A percentile compares a stretch with the other conserved stretches of the same genome.
Conservation (phyloP, 1,140 invertebrate species). For the Sycophila sp. region DNA sequence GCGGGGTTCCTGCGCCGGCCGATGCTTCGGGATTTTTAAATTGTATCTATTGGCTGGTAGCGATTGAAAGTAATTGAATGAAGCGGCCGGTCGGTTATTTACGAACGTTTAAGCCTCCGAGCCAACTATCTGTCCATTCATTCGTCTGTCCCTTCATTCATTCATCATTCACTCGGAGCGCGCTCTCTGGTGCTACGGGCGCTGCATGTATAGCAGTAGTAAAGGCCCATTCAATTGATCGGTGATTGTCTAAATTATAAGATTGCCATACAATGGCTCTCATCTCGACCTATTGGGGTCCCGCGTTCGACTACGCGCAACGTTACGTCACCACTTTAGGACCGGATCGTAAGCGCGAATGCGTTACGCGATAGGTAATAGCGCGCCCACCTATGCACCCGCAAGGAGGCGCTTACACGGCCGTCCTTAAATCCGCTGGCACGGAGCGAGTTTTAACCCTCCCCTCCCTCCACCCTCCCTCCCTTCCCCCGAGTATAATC, state of each 20-base stretch:
- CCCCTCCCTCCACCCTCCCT: neutral
- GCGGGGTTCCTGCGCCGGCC: conserved; percentile 11
- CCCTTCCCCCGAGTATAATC: conserved; percentile 23
- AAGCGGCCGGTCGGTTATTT: conserved; percentile 64
- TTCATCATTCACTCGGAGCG: conserved; percentile 64
- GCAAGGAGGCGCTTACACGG: conserved; percentile 24
- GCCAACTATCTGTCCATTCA: conserved; percentile 68
- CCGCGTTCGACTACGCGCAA: conserved; percentile 45
- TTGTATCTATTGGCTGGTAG: conserved; percentile 68
- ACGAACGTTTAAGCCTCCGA: conserved; percentile 66
- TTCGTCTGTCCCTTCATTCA: conserved; percentile 68
- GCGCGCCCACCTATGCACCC: conserved; percentile 33
- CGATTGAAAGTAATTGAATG: conserved; percentile 69
- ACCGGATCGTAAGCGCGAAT: conserved; percentile 57
- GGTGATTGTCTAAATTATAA: conserved; percentile 70
- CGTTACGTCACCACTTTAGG: conserved; percentile 66
- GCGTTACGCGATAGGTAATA: conserved; percentile 50
- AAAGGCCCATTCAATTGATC: conserved; percentile 69
- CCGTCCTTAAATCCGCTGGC: conserved; percentile 15
- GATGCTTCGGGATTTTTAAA: conserved; percentile 60
- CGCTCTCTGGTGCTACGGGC: conserved; percentile 56
- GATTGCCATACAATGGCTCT: conserved; percentile 69
- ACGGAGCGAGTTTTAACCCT: neutral
- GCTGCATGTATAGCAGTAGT: conserved; percentile 66
- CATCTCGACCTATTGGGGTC: conserved; percentile 68